Evolutionary conservation across 1,140 invertebrate species (phyloP), one percentile per base, ranked within the genome.

Genomic region (Ceratoteleas bidentatus): DNA sequence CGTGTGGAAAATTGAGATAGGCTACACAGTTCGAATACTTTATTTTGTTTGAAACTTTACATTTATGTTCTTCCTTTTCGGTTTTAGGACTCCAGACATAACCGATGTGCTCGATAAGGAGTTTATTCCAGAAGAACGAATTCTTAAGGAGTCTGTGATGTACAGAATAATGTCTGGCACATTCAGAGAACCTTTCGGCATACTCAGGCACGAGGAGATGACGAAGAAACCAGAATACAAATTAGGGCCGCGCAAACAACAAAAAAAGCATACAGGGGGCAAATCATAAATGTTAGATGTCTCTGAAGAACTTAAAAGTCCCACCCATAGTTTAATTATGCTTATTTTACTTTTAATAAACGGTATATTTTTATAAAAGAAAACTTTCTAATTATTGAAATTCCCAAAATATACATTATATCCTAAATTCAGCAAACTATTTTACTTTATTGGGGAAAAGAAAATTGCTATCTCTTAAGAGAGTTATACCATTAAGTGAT

Each of bases 101-200:
- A 64, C 64, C 40, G 70, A 73, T n/a, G 47, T 73, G 0, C 11
- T 64, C 0, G 60, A 73, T 14, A n/a, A 73, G 13, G 50, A 56
- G 38, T 73, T 57, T 45, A 13, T 73, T 4, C 5, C 8, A 3
- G 15, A 50, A 50, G 49, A 50, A 16, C n/a, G 15, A 4, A 11
- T 11, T 45, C n/a, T 65, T 16, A 65, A 50, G 6, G 61, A 74
- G 16, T 47, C 50, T 15, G 70, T 65, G 6, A 74, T 74, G 61
- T 56, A 74, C 6, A 74, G 33, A 57, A 38, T 73, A 64, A 49
- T 73, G 43, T 2, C 38, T 11, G 49, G 58, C 70, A 60, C 43
- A 24, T 75, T 75, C 49, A 66, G 10, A 33, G 68, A 79, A 15
- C 52, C 64, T 34, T 78, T 52, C 58, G 53, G 45, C 14, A 73